Conservation (phyloP, 2,113 vertebrate genomes). For the Lanius collurio region DNA sequence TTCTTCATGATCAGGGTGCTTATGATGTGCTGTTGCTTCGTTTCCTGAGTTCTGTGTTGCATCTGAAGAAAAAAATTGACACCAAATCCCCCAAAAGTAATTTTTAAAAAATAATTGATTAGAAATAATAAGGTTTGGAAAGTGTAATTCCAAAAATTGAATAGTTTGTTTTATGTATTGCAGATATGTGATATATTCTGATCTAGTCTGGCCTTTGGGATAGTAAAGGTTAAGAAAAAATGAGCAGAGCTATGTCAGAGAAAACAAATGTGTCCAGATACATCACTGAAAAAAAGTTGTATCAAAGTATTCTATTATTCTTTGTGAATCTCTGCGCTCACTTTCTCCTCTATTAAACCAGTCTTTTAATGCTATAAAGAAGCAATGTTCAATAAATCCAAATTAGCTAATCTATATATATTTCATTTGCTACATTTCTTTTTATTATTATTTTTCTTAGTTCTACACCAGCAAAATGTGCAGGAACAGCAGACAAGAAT, state of each 20-base stretch:
- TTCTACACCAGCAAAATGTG: neutral
- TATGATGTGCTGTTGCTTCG: neutral
- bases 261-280: neutral
- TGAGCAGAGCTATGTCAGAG: neutral
- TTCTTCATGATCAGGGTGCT: neutral
- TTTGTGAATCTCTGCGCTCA: neutral
- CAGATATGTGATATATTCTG: neutral
- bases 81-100: rapidly evolving
- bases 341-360: neutral
- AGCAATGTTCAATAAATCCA: neutral
- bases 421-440: neutral
- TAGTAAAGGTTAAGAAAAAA: neutral
- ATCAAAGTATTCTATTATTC: neutral
- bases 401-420: neutral
- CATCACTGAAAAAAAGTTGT: neutral
- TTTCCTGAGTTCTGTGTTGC: neutral
- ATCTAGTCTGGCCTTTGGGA: neutral
- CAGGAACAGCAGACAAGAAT: neutral
- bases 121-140: neutral
- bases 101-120: neutral
- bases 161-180: neutral
- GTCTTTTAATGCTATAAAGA: neutral
- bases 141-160: neutral
- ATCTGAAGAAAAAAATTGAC: neutral
- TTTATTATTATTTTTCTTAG: neutral